phyloP scores from a whole-genome alignment of 2,113 vertebrate genomes.

The Epinephelus cyanopodus region DNA sequence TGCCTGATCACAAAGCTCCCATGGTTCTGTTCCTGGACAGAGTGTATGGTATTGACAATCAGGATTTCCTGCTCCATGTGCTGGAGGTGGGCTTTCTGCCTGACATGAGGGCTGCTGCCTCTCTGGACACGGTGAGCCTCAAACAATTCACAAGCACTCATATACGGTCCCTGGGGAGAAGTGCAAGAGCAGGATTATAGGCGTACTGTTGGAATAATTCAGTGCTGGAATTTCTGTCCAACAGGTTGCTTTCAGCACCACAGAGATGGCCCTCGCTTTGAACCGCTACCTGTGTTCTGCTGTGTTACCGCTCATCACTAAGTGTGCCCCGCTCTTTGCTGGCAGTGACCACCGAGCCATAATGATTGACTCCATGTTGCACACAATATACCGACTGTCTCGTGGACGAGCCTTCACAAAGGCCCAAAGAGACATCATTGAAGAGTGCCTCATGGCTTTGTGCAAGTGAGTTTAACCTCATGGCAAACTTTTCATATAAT shows the following conservation, averaged over 20 bases:
- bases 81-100: conserved; percentile 96
- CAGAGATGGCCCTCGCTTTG: conserved; percentile 95
- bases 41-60: conserved; percentile 95
- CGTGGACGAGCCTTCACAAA: conserved; percentile 96
- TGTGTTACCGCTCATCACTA: conserved; percentile 95
- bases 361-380: conserved; percentile 98
- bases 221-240: conserved; percentile 14
- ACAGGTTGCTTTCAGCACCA: conserved; percentile 93
- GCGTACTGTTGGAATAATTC: not conserved
- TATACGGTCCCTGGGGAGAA: not conserved
- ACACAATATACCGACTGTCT: conserved; percentile 95
- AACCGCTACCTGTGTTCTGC: conserved; percentile 94
- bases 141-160: not conserved
- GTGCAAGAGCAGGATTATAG: not conserved
- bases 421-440: conserved; percentile 94
- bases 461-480: conserved; percentile 86
- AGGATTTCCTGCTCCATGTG: conserved; percentile 93
- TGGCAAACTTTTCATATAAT: not conserved
- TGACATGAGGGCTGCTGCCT: conserved; percentile 95
- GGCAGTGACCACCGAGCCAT: conserved; percentile 95
- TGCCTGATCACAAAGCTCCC: conserved; percentile 95
- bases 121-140: conserved; percentile 91
- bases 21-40: conserved; percentile 97
- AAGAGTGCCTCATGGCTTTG: conserved; percentile 95
- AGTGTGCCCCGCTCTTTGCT: conserved; percentile 94